Evolutionary conservation across 2,797 vertebrate genomes (phyloP).

Genomic region (Pangasius krempfi): DNA sequence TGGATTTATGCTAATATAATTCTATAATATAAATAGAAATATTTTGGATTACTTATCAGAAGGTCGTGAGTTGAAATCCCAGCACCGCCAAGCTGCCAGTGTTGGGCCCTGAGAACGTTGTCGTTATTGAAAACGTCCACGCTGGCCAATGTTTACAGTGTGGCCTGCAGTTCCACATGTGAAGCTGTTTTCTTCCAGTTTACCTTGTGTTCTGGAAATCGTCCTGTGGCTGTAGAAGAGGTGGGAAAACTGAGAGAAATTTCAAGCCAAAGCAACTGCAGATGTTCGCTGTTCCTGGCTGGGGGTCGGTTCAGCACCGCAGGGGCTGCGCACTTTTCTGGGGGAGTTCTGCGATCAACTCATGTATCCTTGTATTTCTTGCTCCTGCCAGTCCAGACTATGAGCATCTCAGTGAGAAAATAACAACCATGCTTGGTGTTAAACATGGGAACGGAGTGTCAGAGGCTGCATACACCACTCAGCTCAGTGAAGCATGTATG

Average conservation of each 20-base stretch:
- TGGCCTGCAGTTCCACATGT: conserved; percentile 68
- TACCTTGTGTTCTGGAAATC: conserved; percentile 72
- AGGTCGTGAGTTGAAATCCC: no score
- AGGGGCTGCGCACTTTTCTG: background rate
- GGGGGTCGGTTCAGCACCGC: conserved; percentile 46
- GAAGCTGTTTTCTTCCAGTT: conserved; percentile 70
- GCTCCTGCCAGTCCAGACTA: background rate
- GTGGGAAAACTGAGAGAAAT: conserved; percentile 64
- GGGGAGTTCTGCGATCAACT: conserved; percentile 7
- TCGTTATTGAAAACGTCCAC: conserved; percentile 44
- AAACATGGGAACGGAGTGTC: conserved; percentile 26
- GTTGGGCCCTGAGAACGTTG: conserved; percentile 50
- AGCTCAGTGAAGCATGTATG: background rate
- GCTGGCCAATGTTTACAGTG: conserved; percentile 1
- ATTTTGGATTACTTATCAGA: no score
- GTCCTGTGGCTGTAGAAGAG: conserved; percentile 65
- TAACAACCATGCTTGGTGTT: background rate
- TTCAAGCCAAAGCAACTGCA: conserved; percentile 66
- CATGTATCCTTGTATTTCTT: conserved; percentile 24
- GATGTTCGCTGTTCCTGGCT: conserved; percentile 50
- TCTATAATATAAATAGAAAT: background rate
- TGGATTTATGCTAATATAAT: background rate
- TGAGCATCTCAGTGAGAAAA: background rate
- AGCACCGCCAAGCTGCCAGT: no score
- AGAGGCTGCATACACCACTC: background rate